Evolutionary conservation across 2,113 vertebrate genomes (phyloP).

Genomic region (Carollia perspicillata): DNA sequence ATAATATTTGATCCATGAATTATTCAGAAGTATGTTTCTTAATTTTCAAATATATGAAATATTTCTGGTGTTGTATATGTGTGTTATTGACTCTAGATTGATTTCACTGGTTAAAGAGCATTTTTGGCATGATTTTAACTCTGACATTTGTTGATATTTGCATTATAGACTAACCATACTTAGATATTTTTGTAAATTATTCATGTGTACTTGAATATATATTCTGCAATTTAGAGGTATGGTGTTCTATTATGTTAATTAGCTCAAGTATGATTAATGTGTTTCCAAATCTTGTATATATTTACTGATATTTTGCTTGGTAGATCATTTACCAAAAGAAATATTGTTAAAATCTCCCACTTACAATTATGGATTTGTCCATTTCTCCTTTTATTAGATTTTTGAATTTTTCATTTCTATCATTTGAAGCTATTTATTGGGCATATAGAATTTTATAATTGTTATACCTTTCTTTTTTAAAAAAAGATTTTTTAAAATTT

Average conservation of each 20-base stretch:
- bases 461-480: not conserved
- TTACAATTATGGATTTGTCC: not conserved
- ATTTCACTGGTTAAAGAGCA: not conserved
- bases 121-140: not conserved
- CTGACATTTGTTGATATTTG: not conserved
- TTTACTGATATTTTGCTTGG: not conserved
- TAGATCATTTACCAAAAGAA: not conserved
- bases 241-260: not conserved
- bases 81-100: not conserved
- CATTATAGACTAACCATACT: not conserved
- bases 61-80: not conserved
- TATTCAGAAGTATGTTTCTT: slow-evolving; percentile 12
- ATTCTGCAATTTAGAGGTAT: not conserved
- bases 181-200: not conserved
- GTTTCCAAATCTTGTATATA: not conserved
- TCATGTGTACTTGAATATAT: not conserved
- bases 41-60: not conserved
- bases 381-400: not conserved
- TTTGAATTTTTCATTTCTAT: not conserved
- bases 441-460: not conserved
- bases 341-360: not conserved
- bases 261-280: not conserved
- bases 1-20: not conserved
- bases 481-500: no score
- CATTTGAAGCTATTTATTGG: not conserved